Evolutionary conservation across 1,140 invertebrate genomes (phyloP).

Genomic region (Potamilus streckersoni): DNA sequence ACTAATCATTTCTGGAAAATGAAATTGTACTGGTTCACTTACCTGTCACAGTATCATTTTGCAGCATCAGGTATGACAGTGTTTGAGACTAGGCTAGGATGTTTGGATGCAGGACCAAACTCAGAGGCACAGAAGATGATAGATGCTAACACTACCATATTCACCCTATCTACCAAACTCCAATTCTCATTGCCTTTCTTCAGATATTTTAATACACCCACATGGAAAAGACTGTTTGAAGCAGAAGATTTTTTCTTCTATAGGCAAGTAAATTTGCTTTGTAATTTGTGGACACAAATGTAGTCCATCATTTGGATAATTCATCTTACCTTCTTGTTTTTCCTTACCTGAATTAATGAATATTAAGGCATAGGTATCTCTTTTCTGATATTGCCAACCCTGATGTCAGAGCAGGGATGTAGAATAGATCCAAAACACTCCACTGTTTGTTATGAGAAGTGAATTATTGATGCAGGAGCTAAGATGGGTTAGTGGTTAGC

Average conservation of each 20-base stretch:
- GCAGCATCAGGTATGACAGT: constrained; percentile 61
- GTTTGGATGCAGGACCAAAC: constrained; percentile 39
- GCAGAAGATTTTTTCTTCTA: constrained; percentile 52
- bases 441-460: too few relatives aligned
- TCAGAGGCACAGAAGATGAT: constrained; percentile 57
- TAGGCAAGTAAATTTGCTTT: not conserved
- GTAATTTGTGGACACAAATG: not conserved
- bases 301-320: not conserved
- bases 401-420: not conserved
- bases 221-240: constrained; percentile 57
- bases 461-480: too few relatives aligned
- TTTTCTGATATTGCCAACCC: not conserved
- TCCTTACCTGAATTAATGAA: not conserved
- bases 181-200: constrained; percentile 61
- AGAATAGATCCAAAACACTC: too few relatives aligned
- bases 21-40: not conserved
- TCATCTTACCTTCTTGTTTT: not conserved
- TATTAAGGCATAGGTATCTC: not conserved
- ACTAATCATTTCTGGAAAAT: not conserved
- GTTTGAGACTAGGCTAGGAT: constrained; percentile 63
- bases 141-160: constrained; percentile 57
- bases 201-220: constrained; percentile 55
- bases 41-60: constrained; percentile 9
- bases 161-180: constrained; percentile 62
- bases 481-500: not conserved